Percentiles rank a stretch among this genome's conserved stretches.
These are phyloP conservation scores for Crossocerus cetratus DNA, from an alignment of 2,888 invertebrate species.

Conservation along the genomic window DNA sequence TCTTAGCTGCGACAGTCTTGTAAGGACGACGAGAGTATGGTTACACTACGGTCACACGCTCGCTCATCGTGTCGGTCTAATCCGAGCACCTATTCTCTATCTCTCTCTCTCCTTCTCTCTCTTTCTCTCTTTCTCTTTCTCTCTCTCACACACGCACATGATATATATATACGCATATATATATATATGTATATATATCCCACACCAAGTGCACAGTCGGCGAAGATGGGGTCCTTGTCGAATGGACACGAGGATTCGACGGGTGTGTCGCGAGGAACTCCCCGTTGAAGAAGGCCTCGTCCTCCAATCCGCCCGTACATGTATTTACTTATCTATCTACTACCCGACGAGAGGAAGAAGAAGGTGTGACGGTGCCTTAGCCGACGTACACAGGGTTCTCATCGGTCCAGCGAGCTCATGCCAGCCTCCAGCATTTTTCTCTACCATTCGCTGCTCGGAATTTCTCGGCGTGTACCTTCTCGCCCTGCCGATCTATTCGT, in stretches of 20 bases:
- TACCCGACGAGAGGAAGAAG: neutral
- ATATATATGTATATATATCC: too few species aligned
- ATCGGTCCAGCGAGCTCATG: neutral
- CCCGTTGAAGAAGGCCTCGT: neutral
- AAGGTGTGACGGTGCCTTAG: neutral
- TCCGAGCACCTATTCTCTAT: slow-evolving; percentile 1
- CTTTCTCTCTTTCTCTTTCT: slow-evolving; percentile 10
- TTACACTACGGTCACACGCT: slow-evolving; percentile 54
- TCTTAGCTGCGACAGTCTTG: slow-evolving; percentile 48
- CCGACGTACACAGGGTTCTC: neutral
- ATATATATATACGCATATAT: neutral
- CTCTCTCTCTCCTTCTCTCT: slow-evolving; percentile 9
- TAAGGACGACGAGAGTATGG: slow-evolving; percentile 43
- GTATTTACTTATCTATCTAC: neutral
- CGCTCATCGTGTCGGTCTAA: slow-evolving; percentile 43
- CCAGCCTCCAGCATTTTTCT: neutral
- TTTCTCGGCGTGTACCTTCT: neutral
- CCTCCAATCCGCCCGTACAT: neutral
- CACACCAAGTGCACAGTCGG: slow-evolving; percentile 15
- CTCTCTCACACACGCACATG: neutral
- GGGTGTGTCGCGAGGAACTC: neutral
- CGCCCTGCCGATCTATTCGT: neutral
- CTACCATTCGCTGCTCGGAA: neutral
- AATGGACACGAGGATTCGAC: neutral
- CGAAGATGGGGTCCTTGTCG: neutral